phyloP scores from a whole-genome alignment of 2,888 invertebrate genomes.

The Thecocarcelia acutangulata region DNA sequence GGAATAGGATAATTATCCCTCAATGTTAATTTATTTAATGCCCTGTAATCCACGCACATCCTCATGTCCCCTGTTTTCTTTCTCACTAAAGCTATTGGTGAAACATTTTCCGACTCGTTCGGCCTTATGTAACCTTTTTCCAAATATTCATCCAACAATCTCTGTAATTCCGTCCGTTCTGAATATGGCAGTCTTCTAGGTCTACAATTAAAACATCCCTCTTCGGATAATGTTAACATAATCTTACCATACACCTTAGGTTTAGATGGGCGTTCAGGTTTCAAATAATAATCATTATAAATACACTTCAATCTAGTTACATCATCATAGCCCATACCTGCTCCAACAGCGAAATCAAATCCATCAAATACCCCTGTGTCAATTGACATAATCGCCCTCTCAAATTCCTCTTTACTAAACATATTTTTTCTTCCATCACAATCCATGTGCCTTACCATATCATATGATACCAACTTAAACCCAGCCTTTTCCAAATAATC shows the following conservation, averaged over 20 bases:
- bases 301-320: not conserved
- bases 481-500: conserved; percentile 41
- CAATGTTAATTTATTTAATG: not conserved
- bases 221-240: not conserved
- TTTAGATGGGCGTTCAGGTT: not conserved
- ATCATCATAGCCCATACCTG: not conserved
- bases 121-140: no score
- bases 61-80: not conserved
- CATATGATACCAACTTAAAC: conserved; percentile 28
- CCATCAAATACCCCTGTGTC: not conserved
- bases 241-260: conserved; percentile 8
- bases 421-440: no score
- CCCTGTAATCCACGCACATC: not conserved
- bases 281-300: not conserved
- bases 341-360: not conserved
- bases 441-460: not conserved
- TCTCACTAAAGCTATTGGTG: not conserved
- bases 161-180: not conserved
- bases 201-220: not conserved
- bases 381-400: conserved; percentile 12
- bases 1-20: conserved; percentile 11
- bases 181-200: not conserved
- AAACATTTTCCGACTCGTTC: not conserved
- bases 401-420: no score
- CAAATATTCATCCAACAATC: no score